Evolutionary conservation across 2,797 vertebrate species (phyloP), one percentile per base, ranked within the genome.

Genomic region (Labroides dimidiatus): DNA sequence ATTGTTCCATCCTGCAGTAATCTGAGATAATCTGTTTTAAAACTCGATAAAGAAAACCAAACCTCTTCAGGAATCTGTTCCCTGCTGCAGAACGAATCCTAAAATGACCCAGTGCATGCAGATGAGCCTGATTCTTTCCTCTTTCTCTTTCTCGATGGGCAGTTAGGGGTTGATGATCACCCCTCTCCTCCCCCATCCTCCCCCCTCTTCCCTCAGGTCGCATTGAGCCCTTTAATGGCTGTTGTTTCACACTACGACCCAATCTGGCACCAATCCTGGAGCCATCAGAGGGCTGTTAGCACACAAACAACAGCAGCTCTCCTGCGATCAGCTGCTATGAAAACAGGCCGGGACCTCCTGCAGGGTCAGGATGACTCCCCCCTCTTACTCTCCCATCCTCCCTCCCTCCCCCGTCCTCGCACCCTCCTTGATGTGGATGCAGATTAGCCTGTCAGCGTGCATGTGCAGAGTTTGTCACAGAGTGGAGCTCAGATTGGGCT

Each of bases 151-250:
- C 37, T 39, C 37, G 6, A 2, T 14, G 13, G 37, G 37, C 37
- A 12, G 39, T 45, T 24, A 55, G 43, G 30, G 64, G 17, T 60
- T 57, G 36, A 12, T 33, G 36, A 8, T 3, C 17, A 4, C 4
- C 19, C 24, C 19, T 13, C 37, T 11, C 15, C 23, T 2, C 1
- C 17, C n/a, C 37, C 37, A 1, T 36, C 37, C 37, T 39, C 37
- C 15, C 14, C 14, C 58, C 11, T 17, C 37, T 42, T 4, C 15
- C 59, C 52, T 49, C 64, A 15, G 64, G 75, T 72, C 60, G 15
- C 67, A 64, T 50, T 20, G 61, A 39, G 82, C 65, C 41, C 68
- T 76, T 77, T 87, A 85, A 85, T 81, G 74, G 68, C 52, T 80
- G 66, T 61, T 75, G 69, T 80, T 82, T 84, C 69, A 68, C 69